A percentile compares a stretch with the other conserved stretches of the same genome.
Conservation (phyloP, 2,113 vertebrate genomes). For the Cryptomyrus ogoouensis region DNA sequence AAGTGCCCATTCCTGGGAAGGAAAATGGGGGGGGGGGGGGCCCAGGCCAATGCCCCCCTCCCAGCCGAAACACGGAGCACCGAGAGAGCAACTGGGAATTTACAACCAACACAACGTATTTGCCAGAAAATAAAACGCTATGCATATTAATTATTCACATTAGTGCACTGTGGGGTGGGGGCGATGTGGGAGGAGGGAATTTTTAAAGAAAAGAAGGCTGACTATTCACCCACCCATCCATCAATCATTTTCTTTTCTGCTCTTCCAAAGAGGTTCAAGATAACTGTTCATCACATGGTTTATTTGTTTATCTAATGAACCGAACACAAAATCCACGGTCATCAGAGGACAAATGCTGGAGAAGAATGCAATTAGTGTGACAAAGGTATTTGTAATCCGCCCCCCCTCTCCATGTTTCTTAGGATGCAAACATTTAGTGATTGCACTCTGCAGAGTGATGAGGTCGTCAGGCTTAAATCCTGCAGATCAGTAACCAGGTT, state of each 20-base stretch:
- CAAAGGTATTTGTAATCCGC: neutral
- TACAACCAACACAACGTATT: neutral
- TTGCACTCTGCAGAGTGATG: neutral
- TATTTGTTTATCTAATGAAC: neutral
- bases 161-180: neutral
- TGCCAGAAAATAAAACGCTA: neutral
- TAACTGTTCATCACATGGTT: neutral
- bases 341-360: neutral
- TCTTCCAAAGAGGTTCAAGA: neutral
- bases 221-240: neutral
- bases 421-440: neutral
- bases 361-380: neutral
- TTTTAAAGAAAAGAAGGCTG: neutral
- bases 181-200: neutral
- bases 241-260: neutral
- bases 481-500: constrained; percentile 32
- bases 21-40: neutral
- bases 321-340: neutral
- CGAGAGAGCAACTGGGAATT: neutral
- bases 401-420: neutral
- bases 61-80: neutral
- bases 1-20: neutral
- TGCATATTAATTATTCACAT: neutral
- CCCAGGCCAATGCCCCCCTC: neutral
- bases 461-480: constrained; percentile 36